Percentiles rank a stretch among this genome's conserved stretches.
Conservation (phyloP, 2,113 vertebrate genomes). For the Poecile atricapillus region DNA sequence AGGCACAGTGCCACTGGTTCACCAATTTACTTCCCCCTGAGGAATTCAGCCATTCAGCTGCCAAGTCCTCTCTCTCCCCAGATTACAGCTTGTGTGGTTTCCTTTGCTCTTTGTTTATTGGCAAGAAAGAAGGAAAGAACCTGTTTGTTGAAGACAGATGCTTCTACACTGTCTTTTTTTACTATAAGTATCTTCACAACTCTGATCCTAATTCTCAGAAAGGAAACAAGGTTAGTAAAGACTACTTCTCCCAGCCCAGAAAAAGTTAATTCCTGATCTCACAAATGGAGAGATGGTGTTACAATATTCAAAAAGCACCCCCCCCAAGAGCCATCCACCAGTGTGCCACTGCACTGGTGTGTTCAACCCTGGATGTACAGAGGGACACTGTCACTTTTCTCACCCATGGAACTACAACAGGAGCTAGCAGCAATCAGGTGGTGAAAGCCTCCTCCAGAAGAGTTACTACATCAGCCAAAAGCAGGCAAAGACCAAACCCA, state of each 20-base stretch:
- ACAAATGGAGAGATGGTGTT: background rate
- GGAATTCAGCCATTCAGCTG: fast-evolving
- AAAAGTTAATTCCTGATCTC: fast-evolving
- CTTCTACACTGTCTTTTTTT: background rate
- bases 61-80: background rate
- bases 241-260: background rate
- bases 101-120: background rate
- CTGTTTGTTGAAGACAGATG: background rate
- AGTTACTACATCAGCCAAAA: background rate
- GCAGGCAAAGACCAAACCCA: background rate
- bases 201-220: background rate
- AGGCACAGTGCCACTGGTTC: background rate
- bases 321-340: background rate
- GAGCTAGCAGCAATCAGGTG: background rate
- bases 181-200: background rate
- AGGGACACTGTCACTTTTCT: background rate
- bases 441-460: background rate
- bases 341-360: background rate
- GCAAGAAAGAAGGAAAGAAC: background rate
- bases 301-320: background rate
- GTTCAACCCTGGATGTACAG: fast-evolving
- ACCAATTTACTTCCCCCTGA: background rate
- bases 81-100: background rate
- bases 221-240: background rate
- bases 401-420: fast-evolving